Evolutionary conservation across 1,140 invertebrate species (phyloP).

Genomic region (Polypedilum vanderplanki): DNA sequence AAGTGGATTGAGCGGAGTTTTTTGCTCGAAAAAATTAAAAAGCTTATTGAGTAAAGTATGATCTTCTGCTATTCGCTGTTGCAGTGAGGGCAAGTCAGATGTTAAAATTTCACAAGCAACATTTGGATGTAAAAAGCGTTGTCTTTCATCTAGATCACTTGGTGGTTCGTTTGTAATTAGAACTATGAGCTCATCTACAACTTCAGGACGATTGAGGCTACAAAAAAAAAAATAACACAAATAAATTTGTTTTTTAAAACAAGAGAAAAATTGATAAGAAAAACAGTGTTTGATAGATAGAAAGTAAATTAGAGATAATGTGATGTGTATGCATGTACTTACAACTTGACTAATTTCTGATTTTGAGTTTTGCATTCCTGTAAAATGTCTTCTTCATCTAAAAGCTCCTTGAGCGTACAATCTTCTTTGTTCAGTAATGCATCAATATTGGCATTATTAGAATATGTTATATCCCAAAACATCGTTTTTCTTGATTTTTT

Average conservation of each 20-base stretch:
- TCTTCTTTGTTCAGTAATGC: constrained; percentile 69
- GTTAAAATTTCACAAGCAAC: constrained; percentile 91
- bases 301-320: constrained; percentile 26
- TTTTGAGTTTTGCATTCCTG: constrained; percentile 93
- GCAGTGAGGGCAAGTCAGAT: constrained; percentile 72
- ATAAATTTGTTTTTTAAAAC: no score
- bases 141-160: constrained; percentile 63
- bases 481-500: constrained; percentile 48
- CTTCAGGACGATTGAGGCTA: constrained; percentile 75
- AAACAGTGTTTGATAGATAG: no score
- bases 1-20: constrained; percentile 84
- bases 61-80: constrained; percentile 75
- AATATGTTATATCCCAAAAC: constrained; percentile 75
- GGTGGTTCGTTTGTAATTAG: constrained; percentile 80
- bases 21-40: constrained; percentile 80
- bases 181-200: constrained; percentile 77
- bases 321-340: constrained; percentile 47
- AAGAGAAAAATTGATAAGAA: no score
- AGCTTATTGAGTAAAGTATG: constrained; percentile 70
- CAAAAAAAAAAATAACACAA: constrained; percentile 38
- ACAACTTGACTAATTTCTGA: constrained; percentile 87
- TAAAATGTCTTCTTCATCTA: constrained; percentile 91
- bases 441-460: constrained; percentile 65
- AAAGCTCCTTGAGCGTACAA: constrained; percentile 79
- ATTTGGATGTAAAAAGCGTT: constrained; percentile 84